phyloP scores from a whole-genome alignment of 2,113 vertebrate species.

The Cariama cristata region DNA sequence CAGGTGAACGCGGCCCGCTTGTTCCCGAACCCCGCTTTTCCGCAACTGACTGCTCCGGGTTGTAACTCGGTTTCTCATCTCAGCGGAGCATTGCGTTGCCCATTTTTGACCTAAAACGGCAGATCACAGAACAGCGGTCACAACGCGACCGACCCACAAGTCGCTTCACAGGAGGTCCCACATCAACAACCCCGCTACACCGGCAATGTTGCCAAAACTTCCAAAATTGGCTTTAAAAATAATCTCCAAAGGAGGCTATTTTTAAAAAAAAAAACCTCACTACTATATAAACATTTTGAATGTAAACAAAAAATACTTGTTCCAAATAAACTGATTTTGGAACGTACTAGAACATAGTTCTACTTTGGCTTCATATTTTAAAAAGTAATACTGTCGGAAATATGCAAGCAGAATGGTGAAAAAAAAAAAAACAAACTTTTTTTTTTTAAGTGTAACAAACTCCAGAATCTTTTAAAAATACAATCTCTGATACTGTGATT shows the following conservation, averaged over 20 bases:
- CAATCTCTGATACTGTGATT: accelerated
- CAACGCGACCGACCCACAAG: too few relatives aligned
- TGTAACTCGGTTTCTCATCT: accelerated
- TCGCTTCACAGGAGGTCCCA: accelerated
- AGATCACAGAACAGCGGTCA: accelerated
- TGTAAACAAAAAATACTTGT: not conserved
- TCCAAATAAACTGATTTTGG: not conserved
- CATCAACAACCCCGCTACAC: accelerated
- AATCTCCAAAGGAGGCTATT: not conserved
- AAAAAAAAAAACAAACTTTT: not conserved
- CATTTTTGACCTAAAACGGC: not conserved
- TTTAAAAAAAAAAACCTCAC: too few relatives aligned
- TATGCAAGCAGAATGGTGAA: accelerated
- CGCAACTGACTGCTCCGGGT: accelerated
- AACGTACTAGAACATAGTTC: accelerated
- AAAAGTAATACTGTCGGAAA: not conserved
- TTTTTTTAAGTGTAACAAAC: not conserved
- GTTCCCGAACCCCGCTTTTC: not conserved
- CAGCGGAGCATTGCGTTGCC: accelerated
- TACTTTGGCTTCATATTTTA: too few relatives aligned
- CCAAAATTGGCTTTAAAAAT: too few relatives aligned
- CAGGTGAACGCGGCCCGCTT: not conserved
- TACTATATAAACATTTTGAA: too few relatives aligned
- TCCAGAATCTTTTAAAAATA: not conserved
- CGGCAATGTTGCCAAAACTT: accelerated